Conservation (phyloP, 2,888 invertebrate genomes). For the Synanthedon myopaeformis region DNA sequence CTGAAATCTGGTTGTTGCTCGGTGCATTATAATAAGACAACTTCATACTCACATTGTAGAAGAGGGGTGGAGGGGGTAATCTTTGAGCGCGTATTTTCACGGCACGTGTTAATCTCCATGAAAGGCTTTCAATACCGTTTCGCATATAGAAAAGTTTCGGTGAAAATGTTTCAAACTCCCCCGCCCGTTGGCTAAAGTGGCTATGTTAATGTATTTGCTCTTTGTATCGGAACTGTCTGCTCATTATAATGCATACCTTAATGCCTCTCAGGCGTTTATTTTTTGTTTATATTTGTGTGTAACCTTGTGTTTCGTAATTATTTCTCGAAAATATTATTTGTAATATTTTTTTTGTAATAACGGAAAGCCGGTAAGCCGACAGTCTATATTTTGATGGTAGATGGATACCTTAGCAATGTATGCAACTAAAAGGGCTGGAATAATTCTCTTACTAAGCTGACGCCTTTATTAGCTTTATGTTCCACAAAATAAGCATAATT, state of each 20-base stretch:
- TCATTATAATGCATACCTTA: conserved; percentile 21
- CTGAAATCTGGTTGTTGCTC: conserved; percentile 21
- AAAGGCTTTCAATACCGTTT: conserved; percentile 63
- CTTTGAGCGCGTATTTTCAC: conserved; percentile 58
- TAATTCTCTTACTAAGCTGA: too few relatives aligned
- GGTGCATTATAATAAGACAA: conserved; percentile 46
- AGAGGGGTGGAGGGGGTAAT: conserved; percentile 32
- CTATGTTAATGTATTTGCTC: conserved; percentile 65
- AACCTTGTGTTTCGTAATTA: not conserved
- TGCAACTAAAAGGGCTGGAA: too few relatives aligned
- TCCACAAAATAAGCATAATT: too few relatives aligned
- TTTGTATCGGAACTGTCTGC: conserved; percentile 55
- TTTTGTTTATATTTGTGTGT: conserved; percentile 4
- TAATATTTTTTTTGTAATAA: too few relatives aligned
- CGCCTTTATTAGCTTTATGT: too few relatives aligned
- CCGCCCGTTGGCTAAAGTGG: conserved; percentile 43
- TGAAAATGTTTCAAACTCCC: conserved; percentile 62
- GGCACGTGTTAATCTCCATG: conserved; percentile 58
- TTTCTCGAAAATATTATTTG: too few relatives aligned
- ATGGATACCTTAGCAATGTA: too few relatives aligned
- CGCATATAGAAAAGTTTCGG: conserved; percentile 62
- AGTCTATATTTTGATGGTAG: too few relatives aligned
- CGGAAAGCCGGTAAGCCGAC: too few relatives aligned
- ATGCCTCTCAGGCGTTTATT: conserved; percentile 14
- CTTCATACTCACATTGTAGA: conserved; percentile 31